Conservation (phyloP, 2,113 vertebrate genomes). For the Plecotus auritus region DNA sequence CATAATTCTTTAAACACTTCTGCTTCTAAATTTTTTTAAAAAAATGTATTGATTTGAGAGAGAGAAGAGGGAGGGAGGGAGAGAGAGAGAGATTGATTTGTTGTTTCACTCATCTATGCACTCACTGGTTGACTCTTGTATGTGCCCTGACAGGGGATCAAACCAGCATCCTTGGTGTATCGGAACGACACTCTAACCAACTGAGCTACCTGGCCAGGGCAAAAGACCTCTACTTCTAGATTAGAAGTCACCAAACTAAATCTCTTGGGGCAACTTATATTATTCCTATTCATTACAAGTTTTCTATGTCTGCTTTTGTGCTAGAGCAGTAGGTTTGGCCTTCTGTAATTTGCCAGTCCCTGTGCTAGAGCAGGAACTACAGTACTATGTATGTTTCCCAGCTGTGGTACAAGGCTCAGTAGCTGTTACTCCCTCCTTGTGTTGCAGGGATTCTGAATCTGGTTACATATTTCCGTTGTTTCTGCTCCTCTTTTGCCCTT, state of each 20-base stretch:
- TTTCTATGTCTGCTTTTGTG: background rate
- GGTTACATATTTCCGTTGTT: background rate
- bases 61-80: background rate
- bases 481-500: background rate
- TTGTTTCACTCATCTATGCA: background rate
- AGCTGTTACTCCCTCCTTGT: background rate
- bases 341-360: background rate
- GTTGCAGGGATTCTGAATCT: conserved; percentile 2
- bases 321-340: background rate
- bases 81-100: background rate
- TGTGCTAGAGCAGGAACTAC: background rate
- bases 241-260: background rate
- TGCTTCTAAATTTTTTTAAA: background rate
- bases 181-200: background rate
- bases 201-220: background rate
- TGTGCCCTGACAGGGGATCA: background rate
- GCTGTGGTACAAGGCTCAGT: background rate
- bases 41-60: background rate
- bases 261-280: background rate
- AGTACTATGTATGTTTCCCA: background rate
- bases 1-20: background rate
- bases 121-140: background rate
- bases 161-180: background rate
- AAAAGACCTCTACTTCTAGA: background rate
- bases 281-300: background rate